Conservation (phyloP, 2,888 invertebrate species). For the Mimumesa dahlbomi region DNA sequence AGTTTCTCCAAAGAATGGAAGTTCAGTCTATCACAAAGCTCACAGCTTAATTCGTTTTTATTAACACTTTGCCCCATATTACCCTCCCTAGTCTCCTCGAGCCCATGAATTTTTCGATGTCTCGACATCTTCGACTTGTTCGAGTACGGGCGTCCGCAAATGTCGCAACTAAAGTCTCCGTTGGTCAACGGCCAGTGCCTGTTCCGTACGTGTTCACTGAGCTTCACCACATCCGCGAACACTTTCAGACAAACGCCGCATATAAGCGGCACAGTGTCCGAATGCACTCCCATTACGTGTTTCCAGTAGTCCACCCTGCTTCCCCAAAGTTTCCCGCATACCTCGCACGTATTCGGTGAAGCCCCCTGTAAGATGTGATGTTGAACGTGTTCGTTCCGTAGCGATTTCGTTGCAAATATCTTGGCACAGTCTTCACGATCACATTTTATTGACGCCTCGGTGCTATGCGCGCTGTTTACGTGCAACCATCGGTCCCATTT, state of each 20-base stretch:
- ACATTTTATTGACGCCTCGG: conserved; percentile 77
- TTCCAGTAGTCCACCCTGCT: conserved; percentile 82
- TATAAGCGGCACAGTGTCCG: conserved; percentile 80
- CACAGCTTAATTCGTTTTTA: conserved; percentile 68
- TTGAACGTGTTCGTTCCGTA: conserved; percentile 79
- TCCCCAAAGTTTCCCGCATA: conserved; percentile 81
- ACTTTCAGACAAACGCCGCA: conserved; percentile 81
- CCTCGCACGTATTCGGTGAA: conserved; percentile 79
- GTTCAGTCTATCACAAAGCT: conserved; percentile 72
- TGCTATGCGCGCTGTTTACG: conserved; percentile 78
- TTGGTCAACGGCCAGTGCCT: conserved; percentile 80
- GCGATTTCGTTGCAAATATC: conserved; percentile 80
- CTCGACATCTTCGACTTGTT: conserved; percentile 81
- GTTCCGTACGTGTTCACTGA: conserved; percentile 79
- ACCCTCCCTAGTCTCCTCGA: conserved; percentile 67
- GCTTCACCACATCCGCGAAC: conserved; percentile 78
- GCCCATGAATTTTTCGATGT: conserved; percentile 80
- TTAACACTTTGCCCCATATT: conserved; percentile 53
- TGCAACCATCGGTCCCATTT: conserved; percentile 82
- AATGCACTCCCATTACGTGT: conserved; percentile 81
- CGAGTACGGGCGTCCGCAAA: conserved; percentile 81
- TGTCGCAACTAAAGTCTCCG: conserved; percentile 81
- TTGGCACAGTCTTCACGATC: conserved; percentile 77
- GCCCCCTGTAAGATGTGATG: conserved; percentile 80
- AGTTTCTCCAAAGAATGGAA: conserved; percentile 81